Evolutionary conservation across 2,888 invertebrate species (phyloP).

Genomic region (Venustoraphidia nigricollis): DNA sequence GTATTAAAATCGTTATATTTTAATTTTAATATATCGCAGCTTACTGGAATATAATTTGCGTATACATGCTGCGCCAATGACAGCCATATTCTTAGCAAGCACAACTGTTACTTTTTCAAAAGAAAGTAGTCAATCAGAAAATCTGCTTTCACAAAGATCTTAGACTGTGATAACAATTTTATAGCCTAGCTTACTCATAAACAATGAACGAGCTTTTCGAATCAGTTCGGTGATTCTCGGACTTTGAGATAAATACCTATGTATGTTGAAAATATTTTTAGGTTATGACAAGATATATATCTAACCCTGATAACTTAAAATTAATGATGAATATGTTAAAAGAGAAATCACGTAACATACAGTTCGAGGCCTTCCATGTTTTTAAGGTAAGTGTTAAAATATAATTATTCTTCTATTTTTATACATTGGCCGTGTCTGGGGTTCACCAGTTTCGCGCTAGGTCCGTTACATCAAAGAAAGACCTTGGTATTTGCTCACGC

Average conservation of each 20-base stretch:
- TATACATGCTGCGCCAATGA: no score
- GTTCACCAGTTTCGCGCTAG: neutral
- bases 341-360: conserved; percentile 98
- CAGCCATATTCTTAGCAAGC: no score
- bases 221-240: no score
- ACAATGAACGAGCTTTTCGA: no score
- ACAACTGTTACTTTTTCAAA: no score
- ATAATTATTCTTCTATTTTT: neutral
- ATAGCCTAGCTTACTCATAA: no score
- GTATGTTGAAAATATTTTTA: conserved; percentile 20
- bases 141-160: no score
- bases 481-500: no score
- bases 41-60: no score
- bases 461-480: no score
- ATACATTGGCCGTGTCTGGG: neutral
- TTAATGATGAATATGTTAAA: conserved; percentile 99
- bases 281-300: conserved; percentile 96
- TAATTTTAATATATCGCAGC: neutral
- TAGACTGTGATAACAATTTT: no score
- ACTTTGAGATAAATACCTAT: neutral
- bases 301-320: conserved; percentile 98
- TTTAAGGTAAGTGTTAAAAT: conserved; percentile 65
- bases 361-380: conserved; percentile 99
- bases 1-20: conserved; percentile 16
- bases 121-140: no score